These are phyloP conservation scores for Parapristionchus giblindavisi DNA, from an alignment of 2,888 invertebrate genomes.

Conservation along the genomic window DNA sequence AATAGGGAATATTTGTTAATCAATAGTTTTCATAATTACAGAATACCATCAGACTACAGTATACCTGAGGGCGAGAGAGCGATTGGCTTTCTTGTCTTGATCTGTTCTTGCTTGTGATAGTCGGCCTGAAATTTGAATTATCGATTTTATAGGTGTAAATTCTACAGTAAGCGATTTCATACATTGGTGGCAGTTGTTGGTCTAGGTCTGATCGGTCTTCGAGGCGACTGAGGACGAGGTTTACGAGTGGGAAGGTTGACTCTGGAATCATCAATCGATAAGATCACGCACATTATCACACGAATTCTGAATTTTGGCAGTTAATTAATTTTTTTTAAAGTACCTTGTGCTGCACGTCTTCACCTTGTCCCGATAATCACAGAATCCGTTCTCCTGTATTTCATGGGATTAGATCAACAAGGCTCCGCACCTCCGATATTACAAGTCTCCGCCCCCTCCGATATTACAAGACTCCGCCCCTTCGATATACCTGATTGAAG, in stretches of 20 bases:
- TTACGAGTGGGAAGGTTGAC: constrained; percentile 26
- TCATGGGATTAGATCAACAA: background rate
- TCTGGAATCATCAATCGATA: background rate
- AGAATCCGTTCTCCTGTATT: constrained; percentile 25
- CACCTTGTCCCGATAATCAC: constrained; percentile 32
- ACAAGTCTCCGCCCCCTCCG: background rate
- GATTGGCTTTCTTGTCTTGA: constrained; percentile 10
- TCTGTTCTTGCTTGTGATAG: constrained; percentile 16
- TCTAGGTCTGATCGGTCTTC: too few species aligned
- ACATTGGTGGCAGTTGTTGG: too few species aligned
- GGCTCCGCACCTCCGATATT: background rate
- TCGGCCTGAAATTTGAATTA: constrained; percentile 9
- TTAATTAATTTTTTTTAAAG: background rate
- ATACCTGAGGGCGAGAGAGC: constrained; percentile 29
- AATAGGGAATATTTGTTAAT: too few species aligned
- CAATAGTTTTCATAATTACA: too few species aligned
- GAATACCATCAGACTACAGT: background rate
- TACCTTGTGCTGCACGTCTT: constrained; percentile 9
- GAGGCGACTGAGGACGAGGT: background rate
- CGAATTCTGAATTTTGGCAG: background rate
- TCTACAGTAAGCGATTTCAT: too few species aligned
- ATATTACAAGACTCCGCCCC: background rate
- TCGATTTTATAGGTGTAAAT: background rate
- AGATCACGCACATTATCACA: background rate
- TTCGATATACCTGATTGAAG: constrained; percentile 10